Conservation (phyloP, 2,113 vertebrate species). For the Eudyptes chrysolophus region DNA sequence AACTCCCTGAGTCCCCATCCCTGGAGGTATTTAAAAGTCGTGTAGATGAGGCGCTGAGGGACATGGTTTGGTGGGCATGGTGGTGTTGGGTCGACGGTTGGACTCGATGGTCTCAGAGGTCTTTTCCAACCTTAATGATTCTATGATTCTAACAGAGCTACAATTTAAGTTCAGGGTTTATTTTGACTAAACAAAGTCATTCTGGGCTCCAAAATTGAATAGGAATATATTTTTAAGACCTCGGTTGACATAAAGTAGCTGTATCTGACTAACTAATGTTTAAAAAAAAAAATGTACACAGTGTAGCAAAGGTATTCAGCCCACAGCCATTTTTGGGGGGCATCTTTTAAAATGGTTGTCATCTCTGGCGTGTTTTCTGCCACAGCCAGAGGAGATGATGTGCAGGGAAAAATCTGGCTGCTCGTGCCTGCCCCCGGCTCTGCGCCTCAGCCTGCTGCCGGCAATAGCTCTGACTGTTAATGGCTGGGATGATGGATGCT, state of each 20-base stretch:
- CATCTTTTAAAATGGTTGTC: accelerated
- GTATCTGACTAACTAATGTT: not conserved
- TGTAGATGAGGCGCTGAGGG: no score
- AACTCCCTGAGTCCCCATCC: no score
- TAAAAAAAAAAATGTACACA: not conserved
- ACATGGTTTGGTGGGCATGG: no score
- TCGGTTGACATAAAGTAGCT: not conserved
- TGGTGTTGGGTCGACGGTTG: no score
- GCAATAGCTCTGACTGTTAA: not conserved
- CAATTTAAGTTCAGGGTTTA: not conserved
- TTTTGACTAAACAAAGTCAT: not conserved
- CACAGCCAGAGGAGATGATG: not conserved
- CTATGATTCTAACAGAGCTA: not conserved
- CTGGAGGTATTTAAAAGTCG: no score
- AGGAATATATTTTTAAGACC: not conserved
- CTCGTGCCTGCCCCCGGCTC: no score
- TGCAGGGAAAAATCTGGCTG: not conserved
- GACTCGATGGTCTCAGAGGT: no score
- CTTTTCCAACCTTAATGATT: no score
- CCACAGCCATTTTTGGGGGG: accelerated
- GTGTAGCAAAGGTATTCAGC: not conserved
- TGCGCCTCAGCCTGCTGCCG: not conserved
- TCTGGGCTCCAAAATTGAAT: not conserved
- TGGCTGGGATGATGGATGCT: not conserved
- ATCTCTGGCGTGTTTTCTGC: not conserved